Evolutionary conservation across 2,888 invertebrate species (phyloP).

Genomic region (Patella ulyssiponensis): DNA sequence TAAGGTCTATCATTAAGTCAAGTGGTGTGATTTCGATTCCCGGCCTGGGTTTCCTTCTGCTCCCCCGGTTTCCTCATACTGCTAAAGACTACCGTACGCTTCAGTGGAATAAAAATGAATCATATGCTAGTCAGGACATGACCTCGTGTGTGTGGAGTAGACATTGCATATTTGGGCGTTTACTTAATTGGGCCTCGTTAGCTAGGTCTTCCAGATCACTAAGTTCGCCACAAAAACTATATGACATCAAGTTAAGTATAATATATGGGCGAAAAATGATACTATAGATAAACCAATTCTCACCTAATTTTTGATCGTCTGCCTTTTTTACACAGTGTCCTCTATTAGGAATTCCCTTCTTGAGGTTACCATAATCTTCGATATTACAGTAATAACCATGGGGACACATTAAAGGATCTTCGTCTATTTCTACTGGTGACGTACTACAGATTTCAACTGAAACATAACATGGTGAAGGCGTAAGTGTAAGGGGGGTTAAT

Average conservation of each 20-base stretch:
- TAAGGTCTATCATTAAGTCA: too few species aligned
- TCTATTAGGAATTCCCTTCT: conserved; percentile 56
- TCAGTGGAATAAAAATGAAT: background rate
- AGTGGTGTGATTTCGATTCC: too few species aligned
- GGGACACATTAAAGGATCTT: conserved; percentile 65
- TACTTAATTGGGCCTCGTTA: background rate
- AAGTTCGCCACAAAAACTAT: too few species aligned
- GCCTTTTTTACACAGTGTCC: conserved; percentile 61
- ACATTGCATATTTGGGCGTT: too few species aligned
- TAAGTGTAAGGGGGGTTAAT: too few species aligned
- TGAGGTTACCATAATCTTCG: conserved; percentile 47
- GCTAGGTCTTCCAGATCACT: background rate
- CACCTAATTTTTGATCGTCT: conserved; percentile 80
- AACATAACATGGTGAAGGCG: background rate
- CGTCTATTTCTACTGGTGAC: conserved; percentile 50
- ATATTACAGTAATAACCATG: conserved; percentile 66
- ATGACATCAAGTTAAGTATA: too few species aligned
- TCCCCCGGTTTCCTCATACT: background rate
- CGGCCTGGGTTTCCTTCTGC: too few species aligned
- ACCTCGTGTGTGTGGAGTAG: background rate
- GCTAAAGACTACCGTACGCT: background rate
- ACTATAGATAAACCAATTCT: background rate
- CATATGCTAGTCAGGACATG: background rate
- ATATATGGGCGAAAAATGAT: too few species aligned
- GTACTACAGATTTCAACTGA: conserved; percentile 61